Evolutionary conservation across 2,113 vertebrate species (phyloP).

Genomic region (Alethe diademata): DNA sequence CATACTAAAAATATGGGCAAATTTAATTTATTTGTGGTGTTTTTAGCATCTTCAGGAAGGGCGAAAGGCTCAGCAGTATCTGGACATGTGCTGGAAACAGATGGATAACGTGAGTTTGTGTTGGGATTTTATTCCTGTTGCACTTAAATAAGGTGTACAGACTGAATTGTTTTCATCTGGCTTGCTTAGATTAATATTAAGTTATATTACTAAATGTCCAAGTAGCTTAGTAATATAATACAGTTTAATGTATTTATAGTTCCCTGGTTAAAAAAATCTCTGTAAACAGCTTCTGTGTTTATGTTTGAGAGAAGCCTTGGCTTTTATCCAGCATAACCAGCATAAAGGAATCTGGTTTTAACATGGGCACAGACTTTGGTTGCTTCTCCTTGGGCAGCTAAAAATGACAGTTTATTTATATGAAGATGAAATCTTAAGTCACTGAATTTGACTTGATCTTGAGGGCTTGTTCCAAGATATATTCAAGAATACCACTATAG

Average conservation of each 20-base stretch:
- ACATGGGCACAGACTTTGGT: background rate
- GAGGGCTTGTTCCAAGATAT: background rate
- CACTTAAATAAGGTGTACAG: background rate
- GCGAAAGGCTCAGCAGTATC: constrained; percentile 93
- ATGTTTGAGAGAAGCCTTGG: background rate
- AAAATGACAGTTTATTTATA: background rate
- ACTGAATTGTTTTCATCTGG: background rate
- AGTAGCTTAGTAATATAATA: background rate
- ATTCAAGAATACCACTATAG: background rate
- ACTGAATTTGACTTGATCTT: background rate
- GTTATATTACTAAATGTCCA: background rate
- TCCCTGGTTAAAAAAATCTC: background rate
- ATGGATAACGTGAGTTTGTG: constrained; percentile 94
- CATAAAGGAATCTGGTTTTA: background rate
- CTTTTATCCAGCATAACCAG: background rate
- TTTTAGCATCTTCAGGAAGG: constrained; percentile 96
- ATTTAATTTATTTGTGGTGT: background rate
- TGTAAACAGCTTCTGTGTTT: background rate
- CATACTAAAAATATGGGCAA: background rate
- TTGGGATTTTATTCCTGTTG: background rate
- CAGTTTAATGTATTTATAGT: background rate
- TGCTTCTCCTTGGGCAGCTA: background rate
- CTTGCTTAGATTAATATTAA: background rate
- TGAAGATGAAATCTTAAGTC: background rate
- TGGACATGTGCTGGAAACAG: constrained; percentile 98